Percentiles rank a stretch among this genome's conserved stretches.
phyloP scores from a whole-genome alignment of 92 coral and sea anemone species.

The Phenganax stokvisi region DNA sequence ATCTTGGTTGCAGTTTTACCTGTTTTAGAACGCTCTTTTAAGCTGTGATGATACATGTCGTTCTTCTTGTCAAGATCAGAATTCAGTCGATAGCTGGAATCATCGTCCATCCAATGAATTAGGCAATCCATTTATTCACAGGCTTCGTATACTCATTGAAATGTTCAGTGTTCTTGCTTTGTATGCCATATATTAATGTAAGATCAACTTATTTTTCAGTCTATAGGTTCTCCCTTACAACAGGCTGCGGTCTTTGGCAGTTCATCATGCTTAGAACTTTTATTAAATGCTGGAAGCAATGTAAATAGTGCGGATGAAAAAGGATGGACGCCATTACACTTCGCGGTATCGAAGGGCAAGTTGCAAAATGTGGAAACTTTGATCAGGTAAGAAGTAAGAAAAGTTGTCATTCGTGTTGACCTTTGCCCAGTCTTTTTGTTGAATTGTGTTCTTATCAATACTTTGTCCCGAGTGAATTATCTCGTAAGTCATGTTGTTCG shows the following conservation, averaged over 20 bases:
- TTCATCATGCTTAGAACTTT: slow-evolving; percentile 81
- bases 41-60: too few relatives aligned
- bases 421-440: too few relatives aligned
- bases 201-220: slow-evolving; percentile 45
- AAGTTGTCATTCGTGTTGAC: background rate
- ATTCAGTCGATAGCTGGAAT: too few relatives aligned
- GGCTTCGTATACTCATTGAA: background rate
- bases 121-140: background rate
- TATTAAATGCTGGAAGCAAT: slow-evolving; percentile 85
- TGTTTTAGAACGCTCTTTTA: too few relatives aligned
- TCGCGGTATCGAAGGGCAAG: slow-evolving; percentile 80
- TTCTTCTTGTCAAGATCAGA: too few relatives aligned
- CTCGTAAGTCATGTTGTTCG: too few relatives aligned
- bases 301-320: slow-evolving; percentile 82
- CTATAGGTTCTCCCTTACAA: slow-evolving; percentile 87
- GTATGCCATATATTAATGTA: background rate
- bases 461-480: too few relatives aligned
- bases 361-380: slow-evolving; percentile 83
- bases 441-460: too few relatives aligned
- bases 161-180: background rate
- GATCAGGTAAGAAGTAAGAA: slow-evolving; percentile 58
- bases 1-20: too few relatives aligned
- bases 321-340: slow-evolving; percentile 98
- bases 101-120: too few relatives aligned
- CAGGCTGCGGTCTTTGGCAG: slow-evolving; percentile 96